Base-by-base conservation (phyloP, 2,113 vertebrate genomes). In the Catharus bicknelli region DNA sequence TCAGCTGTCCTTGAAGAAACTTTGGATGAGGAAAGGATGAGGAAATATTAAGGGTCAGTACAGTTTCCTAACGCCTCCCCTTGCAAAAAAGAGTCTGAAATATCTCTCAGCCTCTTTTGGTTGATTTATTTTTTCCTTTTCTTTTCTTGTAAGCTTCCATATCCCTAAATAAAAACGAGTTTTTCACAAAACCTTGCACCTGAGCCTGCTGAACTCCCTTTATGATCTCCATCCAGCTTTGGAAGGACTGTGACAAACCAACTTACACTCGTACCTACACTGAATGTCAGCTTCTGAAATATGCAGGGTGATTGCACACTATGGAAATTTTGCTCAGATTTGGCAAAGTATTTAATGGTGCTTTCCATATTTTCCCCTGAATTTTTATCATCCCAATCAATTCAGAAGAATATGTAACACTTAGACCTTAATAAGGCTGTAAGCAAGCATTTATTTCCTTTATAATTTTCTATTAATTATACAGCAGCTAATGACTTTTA, bases 391-490 rank as follows among this genome's bases (percentile, higher is more conserved):
- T 59, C 59, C 90, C 61, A 58, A 29, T 95, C 63, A 91, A 75
- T 72, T 90, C 86, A 61, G 59, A 78, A 45, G 51, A 80, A 79
- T 63, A 84, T 74, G 75, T 72, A 93, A 66, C 63, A 14, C 88
- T 94, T 74, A 84, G n/a, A 45, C 91, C 80, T 90, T 95, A 95
- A 92, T 94, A 93, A 70, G 63, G 70, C n/a, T 87, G 87, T 76
- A 93, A 88, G 83, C 86, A 93, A 88, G 75, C 73, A 72, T 91
- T 91, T 93, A 92, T 91, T 93, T 95, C 85, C 74, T 90, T 93
- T 87, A 86, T 75, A 93, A 96, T 95, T 95, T 93, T 81, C 84
- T 91, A 94, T 96, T 96, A 96, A 97, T 96, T 93, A 90, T 84
- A 83, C 55, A 84, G 67, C 70, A 94, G 75, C 80, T 95, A 95